These are phyloP conservation scores for Morpho deidamia DNA, from an alignment of 2,888 invertebrate species.

Conservation along the genomic window DNA sequence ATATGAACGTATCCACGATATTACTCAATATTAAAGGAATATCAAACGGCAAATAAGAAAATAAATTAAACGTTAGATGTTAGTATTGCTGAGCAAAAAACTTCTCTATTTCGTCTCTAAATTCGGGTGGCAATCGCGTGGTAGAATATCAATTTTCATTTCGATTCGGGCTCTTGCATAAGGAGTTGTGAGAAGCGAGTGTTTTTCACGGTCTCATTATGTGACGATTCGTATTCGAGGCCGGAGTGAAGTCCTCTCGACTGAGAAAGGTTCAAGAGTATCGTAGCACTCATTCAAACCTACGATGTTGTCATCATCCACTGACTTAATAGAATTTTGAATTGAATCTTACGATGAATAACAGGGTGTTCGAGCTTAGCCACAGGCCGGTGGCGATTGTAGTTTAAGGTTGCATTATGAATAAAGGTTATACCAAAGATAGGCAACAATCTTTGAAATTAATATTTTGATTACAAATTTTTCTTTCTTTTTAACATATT, in stretches of 20 bases:
- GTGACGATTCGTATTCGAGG: constrained; percentile 68
- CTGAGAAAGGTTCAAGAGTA: constrained; percentile 14
- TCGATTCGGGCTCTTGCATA: constrained; percentile 27
- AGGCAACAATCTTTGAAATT: too few species aligned
- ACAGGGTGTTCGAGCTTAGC: neutral
- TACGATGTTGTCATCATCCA: constrained; percentile 6
- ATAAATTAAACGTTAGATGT: constrained; percentile 24
- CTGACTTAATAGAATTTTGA: constrained; percentile 4
- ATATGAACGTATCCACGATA: constrained; percentile 52
- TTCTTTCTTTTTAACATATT: too few species aligned
- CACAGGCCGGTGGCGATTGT: too few species aligned
- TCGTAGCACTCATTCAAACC: constrained; percentile 11
- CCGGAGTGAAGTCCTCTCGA: constrained; percentile 29
- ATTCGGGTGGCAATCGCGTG: constrained; percentile 1
- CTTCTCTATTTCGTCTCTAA: neutral
- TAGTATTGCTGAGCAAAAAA: neutral
- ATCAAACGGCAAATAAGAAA: constrained; percentile 56
- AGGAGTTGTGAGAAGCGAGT: constrained; percentile 61
- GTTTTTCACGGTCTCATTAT: constrained; percentile 65
- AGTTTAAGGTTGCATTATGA: too few species aligned
- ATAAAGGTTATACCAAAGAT: too few species aligned
- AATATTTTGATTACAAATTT: too few species aligned
- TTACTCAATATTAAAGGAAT: constrained; percentile 67
- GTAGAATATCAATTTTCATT: constrained; percentile 10
- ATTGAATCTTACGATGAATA: constrained; percentile 8